Evolutionary conservation across 1,140 invertebrate genomes (phyloP), one percentile per base, ranked within the genome.

Genomic region (Bombus haemorrhoidalis): DNA sequence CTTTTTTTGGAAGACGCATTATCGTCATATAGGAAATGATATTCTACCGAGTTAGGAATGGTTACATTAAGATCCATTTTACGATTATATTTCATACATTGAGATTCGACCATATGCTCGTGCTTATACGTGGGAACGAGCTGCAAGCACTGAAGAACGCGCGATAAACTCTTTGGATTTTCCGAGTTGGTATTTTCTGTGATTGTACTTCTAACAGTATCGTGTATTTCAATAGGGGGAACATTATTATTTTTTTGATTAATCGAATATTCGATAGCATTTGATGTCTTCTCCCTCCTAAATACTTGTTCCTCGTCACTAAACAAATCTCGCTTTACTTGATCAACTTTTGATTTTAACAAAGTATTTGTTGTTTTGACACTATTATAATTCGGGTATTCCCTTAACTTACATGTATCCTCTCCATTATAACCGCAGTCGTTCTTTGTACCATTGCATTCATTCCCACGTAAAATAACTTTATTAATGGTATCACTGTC

Each of bases 321-420:
- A 39, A 95, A 95, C 18, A 95, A 88, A 78, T 95, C 94, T 32
- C 95, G 87, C 57, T 94, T 95, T 0, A 95, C 91, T 76, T 91
- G 90, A 77, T 95, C 94, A 0, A 95, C 93, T 37, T 94, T 95
- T 0, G 89, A 71, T 15, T 93, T 94, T 0, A 88, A 81, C 57
- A 82, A 77, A 3, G 22, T 71, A 28, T 2, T 64, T 53, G 74
- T 37, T 25, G 72, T 37, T 25, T 92, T 90, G n/a, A 53, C 47
- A 47, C 12, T 9, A 43, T 72, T 12, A 37, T n/a, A 15, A 13
- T 66, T 87, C 9, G 57, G 15, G 22, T 64, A 84, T 0, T 86
- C 69, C 34, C 28, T 89, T 25, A 13, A 1, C 37, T 81, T 75
- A 9, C 4, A 39, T 10, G 15, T 4, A 32, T 79, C 75, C 39